These are phyloP conservation scores for Tachuris rubrigastra DNA, from an alignment of 2,113 vertebrate species.

Conservation along the genomic window DNA sequence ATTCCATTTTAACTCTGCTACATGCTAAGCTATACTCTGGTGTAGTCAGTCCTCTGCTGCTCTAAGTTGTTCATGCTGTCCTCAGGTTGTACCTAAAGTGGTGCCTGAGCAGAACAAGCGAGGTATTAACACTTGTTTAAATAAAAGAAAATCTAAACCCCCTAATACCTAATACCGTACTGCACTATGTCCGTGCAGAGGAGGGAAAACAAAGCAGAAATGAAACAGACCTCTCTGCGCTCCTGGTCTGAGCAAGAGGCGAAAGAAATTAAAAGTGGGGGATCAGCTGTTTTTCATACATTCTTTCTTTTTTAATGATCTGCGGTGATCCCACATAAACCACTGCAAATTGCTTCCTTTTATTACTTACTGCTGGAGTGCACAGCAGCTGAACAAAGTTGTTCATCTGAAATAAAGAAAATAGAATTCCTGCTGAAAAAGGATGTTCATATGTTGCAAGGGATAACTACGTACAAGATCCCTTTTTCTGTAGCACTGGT, in stretches of 20 bases:
- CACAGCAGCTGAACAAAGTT: not conserved
- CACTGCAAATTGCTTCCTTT: not conserved
- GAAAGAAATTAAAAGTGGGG: not conserved
- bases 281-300: not conserved
- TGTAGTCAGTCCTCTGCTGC: not conserved
- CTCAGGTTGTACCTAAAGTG: not conserved
- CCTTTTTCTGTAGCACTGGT: not conserved
- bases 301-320: not conserved
- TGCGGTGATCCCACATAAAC: not conserved
- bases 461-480: not conserved
- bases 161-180: no score
- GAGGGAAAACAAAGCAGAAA: not conserved
- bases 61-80: not conserved
- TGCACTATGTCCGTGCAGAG: not conserved
- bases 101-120: not conserved
- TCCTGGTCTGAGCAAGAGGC: not conserved
- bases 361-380: not conserved
- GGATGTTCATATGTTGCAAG: not conserved
- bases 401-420: not conserved
- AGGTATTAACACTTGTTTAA: not conserved
- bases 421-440: not conserved
- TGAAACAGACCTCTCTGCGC: not conserved
- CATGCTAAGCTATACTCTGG: not conserved
- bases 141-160: no score
- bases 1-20: not conserved